Base-by-base conservation (phyloP, 2,113 vertebrate genomes). In the Thoracochromis brauschi region DNA sequence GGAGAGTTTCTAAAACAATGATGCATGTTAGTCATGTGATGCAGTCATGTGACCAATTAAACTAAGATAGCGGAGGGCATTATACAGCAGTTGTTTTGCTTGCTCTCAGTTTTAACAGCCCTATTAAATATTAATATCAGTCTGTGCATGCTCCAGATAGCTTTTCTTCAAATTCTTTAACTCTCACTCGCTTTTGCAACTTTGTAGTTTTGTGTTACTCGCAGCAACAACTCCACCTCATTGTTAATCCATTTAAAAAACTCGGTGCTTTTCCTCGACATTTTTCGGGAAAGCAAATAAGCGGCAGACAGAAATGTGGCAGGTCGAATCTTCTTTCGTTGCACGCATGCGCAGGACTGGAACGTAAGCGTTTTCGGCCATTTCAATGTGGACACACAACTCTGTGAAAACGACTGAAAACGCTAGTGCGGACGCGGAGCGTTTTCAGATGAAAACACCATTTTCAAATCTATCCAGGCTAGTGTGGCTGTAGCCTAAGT, bases 281-380 rank as follows among this genome's bases (percentile, higher is more conserved):
- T 60, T 60, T 60, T 60, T 0, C 1, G 0, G 9, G 0, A 33
- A 60, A 60, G 57, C 1, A 33, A 33, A 60, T 33, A 60, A 60
- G 2, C 1, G 2, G 29, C 57, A 60, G 29, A 4, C 57, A 19
- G 29, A 17, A 19, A 60, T 60, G 57, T 1, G 57, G 29, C 3
- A 19, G 3, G 57, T 33, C 2, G 0, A 31, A 60, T 60, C 57
- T 6, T 19, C 29, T 60, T 60, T 5, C 16, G 1, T 33, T 60
- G 1, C 16, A 60, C 0, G 0, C 16, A 19, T 19, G 57, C 2
- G 5, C 0, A 60, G 1, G 5, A 33, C 8, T 33, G 0, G 0
- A 60, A 1, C 0, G 0, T 10, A 19, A 1, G 29, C 3, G 1
- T 19, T 60, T 0, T 33, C 2, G 2, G 0, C 57, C 5, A 0